Conservation (phyloP, 2,797 vertebrate genomes). For the Avahi laniger region DNA sequence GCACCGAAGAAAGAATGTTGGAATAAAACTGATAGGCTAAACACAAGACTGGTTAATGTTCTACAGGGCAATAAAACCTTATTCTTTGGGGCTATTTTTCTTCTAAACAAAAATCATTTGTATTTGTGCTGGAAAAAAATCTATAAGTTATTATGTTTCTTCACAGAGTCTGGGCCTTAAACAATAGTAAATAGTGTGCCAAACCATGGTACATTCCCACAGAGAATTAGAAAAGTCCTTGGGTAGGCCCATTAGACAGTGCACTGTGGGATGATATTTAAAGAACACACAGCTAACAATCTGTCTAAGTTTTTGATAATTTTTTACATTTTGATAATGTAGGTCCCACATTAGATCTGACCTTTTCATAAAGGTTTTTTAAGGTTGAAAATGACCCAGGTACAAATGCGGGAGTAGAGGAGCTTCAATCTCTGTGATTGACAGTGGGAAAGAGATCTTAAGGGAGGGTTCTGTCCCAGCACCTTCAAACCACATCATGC, state of each 20-base stretch:
- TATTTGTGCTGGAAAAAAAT: background rate
- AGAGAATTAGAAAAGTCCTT: conserved; percentile 22
- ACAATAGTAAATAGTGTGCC: background rate
- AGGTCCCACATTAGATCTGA: background rate
- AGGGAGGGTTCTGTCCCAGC: background rate
- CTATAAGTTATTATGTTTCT: background rate
- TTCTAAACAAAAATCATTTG: conserved; percentile 49
- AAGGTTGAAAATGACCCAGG: background rate
- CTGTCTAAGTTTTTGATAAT: background rate
- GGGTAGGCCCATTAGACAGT: background rate
- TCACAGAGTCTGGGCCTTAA: background rate
- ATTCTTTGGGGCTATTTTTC: conserved; percentile 14
- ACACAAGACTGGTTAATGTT: background rate
- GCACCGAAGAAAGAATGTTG: background rate
- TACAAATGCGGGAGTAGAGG: background rate
- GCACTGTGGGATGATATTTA: background rate
- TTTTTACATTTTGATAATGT: no score
- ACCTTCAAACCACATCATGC: background rate
- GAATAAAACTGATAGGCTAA: background rate
- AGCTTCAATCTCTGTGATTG: background rate
- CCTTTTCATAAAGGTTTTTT: background rate
- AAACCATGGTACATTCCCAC: background rate
- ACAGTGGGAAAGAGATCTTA: background rate
- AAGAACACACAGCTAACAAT: background rate
- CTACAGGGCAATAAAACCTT: background rate